Evolutionary conservation across 1,140 invertebrate genomes (phyloP).

Genomic region (Eriosoma lanigerum): DNA sequence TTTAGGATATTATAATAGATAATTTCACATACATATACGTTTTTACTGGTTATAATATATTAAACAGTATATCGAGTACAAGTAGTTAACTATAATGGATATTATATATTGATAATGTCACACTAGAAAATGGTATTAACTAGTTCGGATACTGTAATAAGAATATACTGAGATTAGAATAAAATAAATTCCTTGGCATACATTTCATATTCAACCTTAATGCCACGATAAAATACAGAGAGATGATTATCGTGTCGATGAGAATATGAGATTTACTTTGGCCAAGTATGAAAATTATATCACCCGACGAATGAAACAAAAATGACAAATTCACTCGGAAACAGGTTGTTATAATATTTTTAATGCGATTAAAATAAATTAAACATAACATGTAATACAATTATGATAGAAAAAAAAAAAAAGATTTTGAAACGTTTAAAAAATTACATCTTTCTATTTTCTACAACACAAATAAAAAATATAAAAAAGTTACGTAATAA

Average conservation of each 20-base stretch:
- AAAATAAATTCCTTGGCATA: conserved; percentile 29
- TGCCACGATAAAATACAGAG: neutral
- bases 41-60: neutral
- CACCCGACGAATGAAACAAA: neutral
- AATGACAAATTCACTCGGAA: too few species aligned
- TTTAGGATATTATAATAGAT: neutral
- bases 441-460: neutral
- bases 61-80: neutral
- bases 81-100: conserved; percentile 1
- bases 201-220: conserved; percentile 28
- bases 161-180: neutral
- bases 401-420: neutral
- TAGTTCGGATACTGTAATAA: neutral
- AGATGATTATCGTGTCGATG: neutral
- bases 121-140: conserved; percentile 10
- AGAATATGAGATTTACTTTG: neutral
- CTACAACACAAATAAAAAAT: too few species aligned
- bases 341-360: neutral
- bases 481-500: neutral
- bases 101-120: neutral
- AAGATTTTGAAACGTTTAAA: neutral
- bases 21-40: neutral
- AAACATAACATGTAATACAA: neutral
- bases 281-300: neutral
- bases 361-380: too few species aligned